Evolutionary conservation across 2,797 vertebrate genomes (phyloP).

Genomic region (Macropodus opercularis): DNA sequence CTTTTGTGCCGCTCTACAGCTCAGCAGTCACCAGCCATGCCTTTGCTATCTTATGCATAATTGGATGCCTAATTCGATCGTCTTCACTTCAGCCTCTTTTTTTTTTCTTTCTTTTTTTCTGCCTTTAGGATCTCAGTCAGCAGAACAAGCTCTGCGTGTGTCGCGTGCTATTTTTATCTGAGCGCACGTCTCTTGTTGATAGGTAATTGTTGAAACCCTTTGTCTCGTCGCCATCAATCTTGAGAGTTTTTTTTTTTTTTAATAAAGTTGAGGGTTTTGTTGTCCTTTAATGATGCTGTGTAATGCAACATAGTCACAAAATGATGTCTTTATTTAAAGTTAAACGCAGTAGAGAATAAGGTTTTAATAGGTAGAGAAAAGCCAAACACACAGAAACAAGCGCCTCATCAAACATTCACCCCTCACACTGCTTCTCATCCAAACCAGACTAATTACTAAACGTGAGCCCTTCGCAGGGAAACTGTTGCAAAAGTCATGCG

Average conservation of each 20-base stretch:
- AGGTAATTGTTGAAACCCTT: conserved; percentile 58
- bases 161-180: conserved; percentile 64
- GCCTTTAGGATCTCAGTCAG: conserved; percentile 58
- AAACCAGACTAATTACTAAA: conserved; percentile 49
- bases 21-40: conserved; percentile 53
- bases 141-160: conserved; percentile 61
- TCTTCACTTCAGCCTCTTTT: conserved; percentile 52
- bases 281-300: conserved; percentile 13
- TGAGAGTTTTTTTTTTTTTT: conserved; percentile 37
- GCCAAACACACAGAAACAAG: conserved; percentile 1
- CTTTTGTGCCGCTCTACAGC: conserved; percentile 47
- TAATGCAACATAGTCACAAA: conserved; percentile 29
- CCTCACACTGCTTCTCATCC: conserved; percentile 32
- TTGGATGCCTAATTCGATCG: conserved; percentile 75
- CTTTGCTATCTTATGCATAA: conserved; percentile 69
- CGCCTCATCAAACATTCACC: conserved; percentile 26
- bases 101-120: background rate
- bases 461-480: conserved; percentile 32
- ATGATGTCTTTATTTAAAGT: conserved; percentile 33
- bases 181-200: conserved; percentile 65
- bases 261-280: background rate
- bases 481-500: conserved; percentile 30
- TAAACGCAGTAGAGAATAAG: background rate
- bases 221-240: conserved; percentile 47
- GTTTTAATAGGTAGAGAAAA: conserved; percentile 18